These are phyloP conservation scores for Enteromius fasciolatus DNA, from an alignment of 2,797 vertebrate genomes.

Conservation along the genomic window DNA sequence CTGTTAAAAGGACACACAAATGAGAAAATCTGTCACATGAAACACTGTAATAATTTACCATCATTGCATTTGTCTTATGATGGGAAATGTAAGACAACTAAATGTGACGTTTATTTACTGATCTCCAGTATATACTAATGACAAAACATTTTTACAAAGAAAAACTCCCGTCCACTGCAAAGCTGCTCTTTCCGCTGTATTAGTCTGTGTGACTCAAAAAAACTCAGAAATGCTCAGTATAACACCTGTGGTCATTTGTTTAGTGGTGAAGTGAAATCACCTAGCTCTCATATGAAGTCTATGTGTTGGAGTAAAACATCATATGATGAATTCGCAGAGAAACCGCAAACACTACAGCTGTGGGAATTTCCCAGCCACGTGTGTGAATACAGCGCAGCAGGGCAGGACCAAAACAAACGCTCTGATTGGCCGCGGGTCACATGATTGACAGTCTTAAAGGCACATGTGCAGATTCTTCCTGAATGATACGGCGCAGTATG, in stretches of 20 bases:
- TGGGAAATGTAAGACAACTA: background rate
- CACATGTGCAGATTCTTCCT: background rate
- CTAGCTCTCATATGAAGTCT: background rate
- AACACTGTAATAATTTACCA: background rate
- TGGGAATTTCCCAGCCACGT: slow-evolving; percentile 85
- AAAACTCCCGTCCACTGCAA: background rate
- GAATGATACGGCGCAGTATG: background rate
- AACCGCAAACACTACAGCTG: slow-evolving; percentile 15
- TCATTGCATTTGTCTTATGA: background rate
- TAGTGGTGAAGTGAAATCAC: background rate
- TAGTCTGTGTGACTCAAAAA: background rate
- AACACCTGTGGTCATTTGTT: background rate
- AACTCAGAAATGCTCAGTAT: background rate
- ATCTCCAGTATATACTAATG: background rate
- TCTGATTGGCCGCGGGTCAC: slow-evolving; percentile 67
- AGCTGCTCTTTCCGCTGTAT: no score
- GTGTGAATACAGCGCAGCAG: slow-evolving; percentile 69
- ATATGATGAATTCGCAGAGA: background rate
- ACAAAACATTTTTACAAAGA: background rate
- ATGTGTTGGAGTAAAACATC: background rate
- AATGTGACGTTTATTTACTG: background rate
- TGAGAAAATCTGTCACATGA: background rate
- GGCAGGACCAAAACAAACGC: slow-evolving; percentile 79
- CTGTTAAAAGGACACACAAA: background rate
- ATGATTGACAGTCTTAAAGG: slow-evolving; percentile 62